Base-by-base conservation (phyloP, 92 coral and sea anemone genomes). In the Epizoanthus illoricatus region DNA sequence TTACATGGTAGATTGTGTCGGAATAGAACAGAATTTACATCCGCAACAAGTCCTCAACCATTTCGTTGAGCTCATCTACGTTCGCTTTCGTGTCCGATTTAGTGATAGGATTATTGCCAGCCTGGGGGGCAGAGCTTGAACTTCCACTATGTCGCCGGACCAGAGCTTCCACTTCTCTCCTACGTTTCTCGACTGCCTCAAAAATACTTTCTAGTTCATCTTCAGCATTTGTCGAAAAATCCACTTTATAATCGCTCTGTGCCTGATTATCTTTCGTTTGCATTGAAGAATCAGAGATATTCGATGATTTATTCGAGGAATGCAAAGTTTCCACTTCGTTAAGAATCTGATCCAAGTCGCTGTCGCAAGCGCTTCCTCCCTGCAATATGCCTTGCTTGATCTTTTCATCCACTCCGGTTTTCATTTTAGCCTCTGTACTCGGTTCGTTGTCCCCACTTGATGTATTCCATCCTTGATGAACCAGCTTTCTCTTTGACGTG, bases 151-250 rank as follows among this genome's bases (percentile, higher is more conserved):
- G 36, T 67, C 39, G 41, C 45, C 39, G 13, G 56, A 52, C 56
- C 10, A 52, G 56, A 71, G 2, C 39, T 49, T 55, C 36, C 76
- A 71, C n/a, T 71, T 71, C 76, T 47, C 59, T 11, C 52, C 59
- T 71, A 42, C 76, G 76, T 20, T 45, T 71, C 16, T 71, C 76
- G 7, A 47, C 76, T 20, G 58, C 57, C 40, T 71, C 76, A 71
- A 71, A 71, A 71, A 71, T 71, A n/a, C 60, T 19, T 71, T 71
- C 76, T 19, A 71, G 42, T 71, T 71, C 76, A 23, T 71, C 76
- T 49, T 71, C 76, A 49, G 76, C 36, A 9, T 23, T 41, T 20
- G 7, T 43, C 40, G 76, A 43, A 33, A 57, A 5, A 57, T 71
- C 16, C 20, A n/a, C 52, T 71, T 71, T 19, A 55, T 57, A 71